Conservation (phyloP, 1,140 invertebrate species). For the Macrobrachium rosenbergii region DNA sequence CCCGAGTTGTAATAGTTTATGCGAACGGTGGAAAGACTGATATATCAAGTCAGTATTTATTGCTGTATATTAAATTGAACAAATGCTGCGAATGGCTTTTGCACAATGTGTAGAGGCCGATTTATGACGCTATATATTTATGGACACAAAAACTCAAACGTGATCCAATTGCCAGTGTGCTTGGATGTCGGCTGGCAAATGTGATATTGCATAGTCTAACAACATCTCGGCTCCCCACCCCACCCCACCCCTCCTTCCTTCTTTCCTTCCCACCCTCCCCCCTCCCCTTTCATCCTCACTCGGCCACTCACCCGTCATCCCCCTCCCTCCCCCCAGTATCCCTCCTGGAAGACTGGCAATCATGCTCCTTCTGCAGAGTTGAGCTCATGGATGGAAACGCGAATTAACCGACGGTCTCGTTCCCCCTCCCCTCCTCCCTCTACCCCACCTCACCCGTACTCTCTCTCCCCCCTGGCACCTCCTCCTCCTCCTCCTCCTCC, state of each 20-base stretch:
- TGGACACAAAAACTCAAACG: slow-evolving; percentile 40
- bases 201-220: slow-evolving; percentile 24
- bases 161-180: slow-evolving; percentile 52
- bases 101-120: slow-evolving; percentile 47
- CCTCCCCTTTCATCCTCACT: background rate
- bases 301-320: background rate
- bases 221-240: slow-evolving; percentile 2
- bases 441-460: no score
- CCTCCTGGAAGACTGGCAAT: no score
- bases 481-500: background rate
- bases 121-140: slow-evolving; percentile 57
- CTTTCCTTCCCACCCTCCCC: background rate
- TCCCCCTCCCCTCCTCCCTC: no score
- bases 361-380: no score
- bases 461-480: background rate
- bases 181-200: slow-evolving; percentile 51
- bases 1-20: background rate
- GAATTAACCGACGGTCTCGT: no score
- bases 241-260: background rate
- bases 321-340: background rate
- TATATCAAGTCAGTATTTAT: slow-evolving; percentile 56
- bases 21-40: slow-evolving; percentile 33
- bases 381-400: no score
- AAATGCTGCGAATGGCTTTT: slow-evolving; percentile 52
- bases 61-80: slow-evolving; percentile 56